A percentile compares a stretch with the other conserved stretches of the same genome.
Evolutionary conservation across 2,888 invertebrate genomes (phyloP).

Genomic region (Spilosoma lubricipeda): DNA sequence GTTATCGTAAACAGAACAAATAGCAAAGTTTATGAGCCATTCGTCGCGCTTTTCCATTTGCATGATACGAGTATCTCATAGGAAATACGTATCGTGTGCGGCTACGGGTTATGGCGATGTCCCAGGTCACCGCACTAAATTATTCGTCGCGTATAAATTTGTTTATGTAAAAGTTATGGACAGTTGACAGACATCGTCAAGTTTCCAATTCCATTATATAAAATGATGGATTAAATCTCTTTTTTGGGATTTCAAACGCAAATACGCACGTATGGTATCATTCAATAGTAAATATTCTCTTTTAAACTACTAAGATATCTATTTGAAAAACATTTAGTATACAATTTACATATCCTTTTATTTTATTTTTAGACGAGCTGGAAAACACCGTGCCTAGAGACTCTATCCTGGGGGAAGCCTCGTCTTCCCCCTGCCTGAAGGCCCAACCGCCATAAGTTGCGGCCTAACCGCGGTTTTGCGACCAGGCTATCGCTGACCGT

Average conservation of each 20-base stretch:
- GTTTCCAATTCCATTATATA: constrained; percentile 46
- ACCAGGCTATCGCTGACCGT: no score
- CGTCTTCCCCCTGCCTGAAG: no score
- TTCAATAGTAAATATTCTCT: constrained; percentile 23
- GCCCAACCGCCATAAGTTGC: no score
- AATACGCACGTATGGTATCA: constrained; percentile 16
- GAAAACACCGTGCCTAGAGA: no score
- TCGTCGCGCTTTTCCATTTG: constrained; percentile 81
- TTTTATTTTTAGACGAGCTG: no score
- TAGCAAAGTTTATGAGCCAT: constrained; percentile 81
- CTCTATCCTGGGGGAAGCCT: no score
- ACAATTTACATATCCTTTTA: neutral
- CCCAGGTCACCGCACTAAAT: constrained; percentile 61
- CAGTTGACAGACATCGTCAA: constrained; percentile 51
- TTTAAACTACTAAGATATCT: neutral
- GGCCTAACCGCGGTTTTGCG: no score
- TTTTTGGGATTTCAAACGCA: constrained; percentile 38
- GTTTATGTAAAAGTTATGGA: constrained; percentile 57
- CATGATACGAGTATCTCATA: constrained; percentile 75
- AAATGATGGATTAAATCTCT: constrained; percentile 29
- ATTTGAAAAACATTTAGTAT: neutral
- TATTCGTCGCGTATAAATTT: constrained; percentile 57
- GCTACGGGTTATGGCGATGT: constrained; percentile 59
- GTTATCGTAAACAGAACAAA: constrained; percentile 85
- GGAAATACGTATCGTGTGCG: constrained; percentile 53